A percentile compares a stretch with the other conserved stretches of the same genome.
phyloP scores from a whole-genome alignment of 2,888 invertebrate species.

The Heteropelma amictum region DNA sequence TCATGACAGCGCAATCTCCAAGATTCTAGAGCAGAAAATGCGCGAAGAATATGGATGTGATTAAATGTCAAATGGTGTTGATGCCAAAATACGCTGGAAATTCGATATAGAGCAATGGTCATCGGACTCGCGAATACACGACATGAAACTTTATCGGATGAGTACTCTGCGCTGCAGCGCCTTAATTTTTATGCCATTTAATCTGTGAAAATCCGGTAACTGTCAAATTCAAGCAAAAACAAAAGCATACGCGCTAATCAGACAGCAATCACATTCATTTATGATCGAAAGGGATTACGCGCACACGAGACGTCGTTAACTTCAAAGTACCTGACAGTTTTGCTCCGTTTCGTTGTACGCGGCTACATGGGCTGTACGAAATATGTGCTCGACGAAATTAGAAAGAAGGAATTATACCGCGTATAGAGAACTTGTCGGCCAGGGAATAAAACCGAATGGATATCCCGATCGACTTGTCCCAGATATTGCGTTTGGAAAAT shows the following conservation, averaged over 20 bases:
- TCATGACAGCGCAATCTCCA: slow-evolving; percentile 62
- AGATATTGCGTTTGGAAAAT: slow-evolving; percentile 45
- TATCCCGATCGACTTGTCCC: slow-evolving; percentile 29
- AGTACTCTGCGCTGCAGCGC: no score
- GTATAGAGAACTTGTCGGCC: slow-evolving; percentile 10
- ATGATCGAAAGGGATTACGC: background rate
- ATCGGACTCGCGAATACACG: slow-evolving; percentile 19
- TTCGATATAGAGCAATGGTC: slow-evolving; percentile 41
- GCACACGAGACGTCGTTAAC: background rate
- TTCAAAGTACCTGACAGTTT: background rate
- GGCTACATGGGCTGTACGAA: no score
- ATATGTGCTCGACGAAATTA: no score
- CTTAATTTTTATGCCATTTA: no score
- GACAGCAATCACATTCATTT: slow-evolving; percentile 6
- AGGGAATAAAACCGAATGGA: slow-evolving; percentile 30
- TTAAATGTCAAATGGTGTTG: slow-evolving; percentile 49
- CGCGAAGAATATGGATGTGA: slow-evolving; percentile 44
- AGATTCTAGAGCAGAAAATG: slow-evolving; percentile 54
- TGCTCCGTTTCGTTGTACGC: no score
- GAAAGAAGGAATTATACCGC: background rate
- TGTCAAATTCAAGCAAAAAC: no score
- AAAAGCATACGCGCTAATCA: no score
- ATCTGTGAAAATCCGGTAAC: no score
- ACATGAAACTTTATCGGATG: slow-evolving; percentile 30
- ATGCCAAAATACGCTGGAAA: slow-evolving; percentile 25